Evolutionary conservation across 2,888 invertebrate species (phyloP).

Genomic region (Suillia variegata): DNA sequence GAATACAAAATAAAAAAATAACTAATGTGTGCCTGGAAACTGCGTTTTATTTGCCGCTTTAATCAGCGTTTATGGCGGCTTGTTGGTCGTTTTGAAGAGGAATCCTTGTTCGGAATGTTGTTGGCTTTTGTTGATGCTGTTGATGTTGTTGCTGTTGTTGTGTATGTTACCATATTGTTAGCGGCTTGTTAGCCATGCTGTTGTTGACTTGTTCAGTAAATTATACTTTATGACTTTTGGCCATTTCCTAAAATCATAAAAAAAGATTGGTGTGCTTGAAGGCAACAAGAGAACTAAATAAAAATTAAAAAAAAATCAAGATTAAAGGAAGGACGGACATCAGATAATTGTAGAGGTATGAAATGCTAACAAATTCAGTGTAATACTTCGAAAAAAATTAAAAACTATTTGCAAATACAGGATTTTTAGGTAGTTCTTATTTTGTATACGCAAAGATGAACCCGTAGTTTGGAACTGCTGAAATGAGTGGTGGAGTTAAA

Average conservation of each 20-base stretch:
- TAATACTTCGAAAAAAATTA: no score
- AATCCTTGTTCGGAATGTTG: constrained; percentile 6
- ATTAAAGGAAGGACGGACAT: no score
- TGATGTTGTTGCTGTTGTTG: constrained; percentile 15
- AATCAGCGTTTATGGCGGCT: constrained; percentile 24
- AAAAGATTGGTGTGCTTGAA: constrained; percentile 17
- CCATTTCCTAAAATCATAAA: constrained; percentile 49
- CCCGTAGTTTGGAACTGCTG: no score
- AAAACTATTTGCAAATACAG: no score
- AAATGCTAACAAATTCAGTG: no score
- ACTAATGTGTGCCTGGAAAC: constrained; percentile 21
- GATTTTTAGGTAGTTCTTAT: no score
- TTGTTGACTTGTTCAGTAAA: constrained; percentile 27
- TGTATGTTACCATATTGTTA: constrained; percentile 42
- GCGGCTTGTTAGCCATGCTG: constrained; percentile 46
- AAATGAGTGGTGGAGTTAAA: no score
- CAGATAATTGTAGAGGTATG: no score
- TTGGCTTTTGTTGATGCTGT: not conserved
- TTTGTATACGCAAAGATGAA: no score
- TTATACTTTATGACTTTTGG: constrained; percentile 45
- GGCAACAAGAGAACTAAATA: no score
- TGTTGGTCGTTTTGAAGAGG: not conserved
- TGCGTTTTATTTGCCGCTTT: constrained; percentile 32
- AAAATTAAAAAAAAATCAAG: no score
- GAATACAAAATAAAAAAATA: no score